Percentiles rank a stretch among this genome's conserved stretches.
Conservation (phyloP, 2,113 vertebrate species). For the Globicephala melas region DNA sequence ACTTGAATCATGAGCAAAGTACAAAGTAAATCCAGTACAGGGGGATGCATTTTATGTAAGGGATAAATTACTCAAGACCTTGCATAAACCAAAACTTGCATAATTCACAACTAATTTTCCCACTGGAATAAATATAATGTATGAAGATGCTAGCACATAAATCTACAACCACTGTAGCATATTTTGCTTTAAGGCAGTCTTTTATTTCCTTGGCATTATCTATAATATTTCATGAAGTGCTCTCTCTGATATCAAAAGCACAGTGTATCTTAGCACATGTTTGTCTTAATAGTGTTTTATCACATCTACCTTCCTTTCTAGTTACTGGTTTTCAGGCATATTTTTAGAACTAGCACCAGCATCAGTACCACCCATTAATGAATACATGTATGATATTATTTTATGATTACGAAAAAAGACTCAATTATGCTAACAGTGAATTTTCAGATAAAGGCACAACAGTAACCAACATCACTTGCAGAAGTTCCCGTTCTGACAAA, state of each 20-base stretch:
- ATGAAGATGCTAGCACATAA: conserved; percentile 8
- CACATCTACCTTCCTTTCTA: neutral
- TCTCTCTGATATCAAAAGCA: conserved; percentile 34
- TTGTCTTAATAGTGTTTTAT: conserved; percentile 8
- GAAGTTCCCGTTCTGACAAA: neutral
- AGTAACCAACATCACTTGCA: neutral
- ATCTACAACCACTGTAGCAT: neutral
- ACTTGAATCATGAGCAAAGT: neutral
- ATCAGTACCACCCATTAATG: neutral
- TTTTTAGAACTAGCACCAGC: conserved; percentile 21
- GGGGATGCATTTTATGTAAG: neutral
- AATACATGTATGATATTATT: neutral
- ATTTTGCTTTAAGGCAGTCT: conserved; percentile 29
- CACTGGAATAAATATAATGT: conserved; percentile 23
- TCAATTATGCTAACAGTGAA: neutral
- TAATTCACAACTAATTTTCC: conserved; percentile 57
- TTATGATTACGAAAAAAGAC: neutral
- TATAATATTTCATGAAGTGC: conserved; percentile 8
- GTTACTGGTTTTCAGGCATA: neutral
- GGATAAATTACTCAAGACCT: conserved; percentile 36
- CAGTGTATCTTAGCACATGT: neutral
- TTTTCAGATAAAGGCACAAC: neutral
- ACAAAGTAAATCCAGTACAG: neutral
- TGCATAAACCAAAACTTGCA: conserved; percentile 44
- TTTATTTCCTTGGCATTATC: conserved; percentile 20